Base-by-base conservation (phyloP, 2,113 vertebrate species). In the Lagopus muta region DNA sequence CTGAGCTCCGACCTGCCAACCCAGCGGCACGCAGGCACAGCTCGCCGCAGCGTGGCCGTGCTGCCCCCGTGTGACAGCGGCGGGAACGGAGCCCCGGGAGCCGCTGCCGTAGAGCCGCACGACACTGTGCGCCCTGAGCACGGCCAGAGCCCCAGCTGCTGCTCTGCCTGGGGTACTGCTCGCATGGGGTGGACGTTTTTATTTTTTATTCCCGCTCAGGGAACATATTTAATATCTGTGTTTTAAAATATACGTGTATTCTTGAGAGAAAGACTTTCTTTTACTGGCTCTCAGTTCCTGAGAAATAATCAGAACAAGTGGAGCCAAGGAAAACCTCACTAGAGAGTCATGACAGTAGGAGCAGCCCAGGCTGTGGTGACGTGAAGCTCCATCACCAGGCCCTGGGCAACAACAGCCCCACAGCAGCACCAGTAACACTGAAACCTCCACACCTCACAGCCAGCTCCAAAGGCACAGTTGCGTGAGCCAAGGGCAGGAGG, bases 261-360 rank as follows among this genome's bases (percentile, higher is more conserved):
- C 90, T 60, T 67, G 93, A 64, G 54, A 91, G 70, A 82, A 95
- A 70, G 50, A 72, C 82, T 94, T 93, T 82, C 60, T 96, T 96
- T 93, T 94, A 96, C 60, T 83, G 16, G 78, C 43, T 89, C 85
- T 93, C 79, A 83, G 93, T 95, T 96, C 89, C 92, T 89, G 75
- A 69, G 67, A 90, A 89, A 74, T 93, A 93, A 94, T 94, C 91
- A 86, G 72, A 95, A 89, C 85, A 95, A 95, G 92, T 67, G 83
- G 89, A 88, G 70, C 11, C 42, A 55, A 65, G 69, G 22, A 3
- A 43, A 60, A 3, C 0, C 71, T 74, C 36, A 27, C 32, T 55
- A 85, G 83, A 45, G 76, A 92, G 60, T 58, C 50, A 66, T 73
- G 50, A 45, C 58, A 64, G 38, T 80, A 85, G 92, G 15, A 91